Evolutionary conservation across 1,140 invertebrate genomes (phyloP).

Genomic region (Euglossa dilemma): DNA sequence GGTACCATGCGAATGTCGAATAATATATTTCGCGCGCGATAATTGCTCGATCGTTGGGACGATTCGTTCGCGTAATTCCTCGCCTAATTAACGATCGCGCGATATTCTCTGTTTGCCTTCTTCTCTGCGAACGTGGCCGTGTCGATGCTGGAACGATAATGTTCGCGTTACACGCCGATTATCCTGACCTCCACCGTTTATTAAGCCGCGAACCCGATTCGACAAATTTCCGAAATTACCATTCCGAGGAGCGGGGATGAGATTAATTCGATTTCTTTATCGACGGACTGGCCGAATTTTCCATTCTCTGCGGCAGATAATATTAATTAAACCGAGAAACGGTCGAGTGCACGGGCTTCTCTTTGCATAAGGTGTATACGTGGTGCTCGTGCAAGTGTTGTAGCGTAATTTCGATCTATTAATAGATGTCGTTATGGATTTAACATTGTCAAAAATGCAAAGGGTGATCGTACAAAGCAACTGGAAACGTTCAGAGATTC

Average conservation of each 20-base stretch:
- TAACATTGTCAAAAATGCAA: not conserved
- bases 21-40: not conserved
- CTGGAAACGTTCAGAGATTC: not conserved
- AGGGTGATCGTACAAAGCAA: not conserved
- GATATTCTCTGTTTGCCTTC: not conserved
- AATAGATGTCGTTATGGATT: not conserved
- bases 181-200: not conserved
- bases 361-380: not conserved
- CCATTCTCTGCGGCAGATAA: not conserved
- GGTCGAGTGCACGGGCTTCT: not conserved
- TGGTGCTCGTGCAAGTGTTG: no score
- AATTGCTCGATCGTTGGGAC: not conserved
- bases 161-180: not conserved
- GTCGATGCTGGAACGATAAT: not conserved
- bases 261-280: constrained; percentile 9
- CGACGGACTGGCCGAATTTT: not conserved
- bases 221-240: not conserved
- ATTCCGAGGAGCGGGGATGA: no score
- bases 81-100: not conserved
- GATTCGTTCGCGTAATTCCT: not conserved
- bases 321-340: not conserved
- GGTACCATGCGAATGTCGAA: not conserved
- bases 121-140: not conserved
- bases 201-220: not conserved
- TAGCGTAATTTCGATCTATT: not conserved